Conservation (phyloP, 2,888 invertebrate genomes). For the Mycalesis mineus region DNA sequence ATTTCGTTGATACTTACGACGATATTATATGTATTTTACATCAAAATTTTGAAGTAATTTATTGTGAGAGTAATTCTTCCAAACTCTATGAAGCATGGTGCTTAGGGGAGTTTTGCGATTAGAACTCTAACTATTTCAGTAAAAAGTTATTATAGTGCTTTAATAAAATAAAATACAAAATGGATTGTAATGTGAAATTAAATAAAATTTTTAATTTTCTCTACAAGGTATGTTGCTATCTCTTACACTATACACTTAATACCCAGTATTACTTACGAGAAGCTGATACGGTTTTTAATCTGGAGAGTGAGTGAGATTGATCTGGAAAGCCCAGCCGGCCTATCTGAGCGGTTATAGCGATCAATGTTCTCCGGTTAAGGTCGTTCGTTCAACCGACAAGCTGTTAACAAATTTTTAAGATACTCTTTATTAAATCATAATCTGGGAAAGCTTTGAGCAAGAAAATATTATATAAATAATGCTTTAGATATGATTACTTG, state of each 20-base stretch:
- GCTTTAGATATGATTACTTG: background rate
- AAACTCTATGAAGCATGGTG: no score
- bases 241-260: background rate
- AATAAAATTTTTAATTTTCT: no score
- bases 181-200: no score
- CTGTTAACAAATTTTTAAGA: slow-evolving; percentile 4
- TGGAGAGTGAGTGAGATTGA: slow-evolving; percentile 14
- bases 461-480: background rate
- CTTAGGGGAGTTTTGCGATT: no score
- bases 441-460: background rate
- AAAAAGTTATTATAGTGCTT: no score
- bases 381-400: slow-evolving; percentile 1
- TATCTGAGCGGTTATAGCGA: slow-evolving; percentile 4
- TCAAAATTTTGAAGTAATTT: no score
- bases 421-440: background rate
- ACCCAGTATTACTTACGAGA: background rate
- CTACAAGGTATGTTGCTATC: background rate
- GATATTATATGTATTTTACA: no score
- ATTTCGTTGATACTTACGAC: no score
- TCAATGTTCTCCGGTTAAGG: slow-evolving; percentile 10
- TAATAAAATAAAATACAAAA: no score
- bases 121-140: no score
- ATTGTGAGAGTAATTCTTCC: no score
- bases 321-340: slow-evolving; percentile 9
- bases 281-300: slow-evolving; percentile 12